A percentile compares a stretch with the other conserved stretches of the same genome.
Conservation (phyloP, 2,797 vertebrate genomes). For the Danio aesculapii region DNA sequence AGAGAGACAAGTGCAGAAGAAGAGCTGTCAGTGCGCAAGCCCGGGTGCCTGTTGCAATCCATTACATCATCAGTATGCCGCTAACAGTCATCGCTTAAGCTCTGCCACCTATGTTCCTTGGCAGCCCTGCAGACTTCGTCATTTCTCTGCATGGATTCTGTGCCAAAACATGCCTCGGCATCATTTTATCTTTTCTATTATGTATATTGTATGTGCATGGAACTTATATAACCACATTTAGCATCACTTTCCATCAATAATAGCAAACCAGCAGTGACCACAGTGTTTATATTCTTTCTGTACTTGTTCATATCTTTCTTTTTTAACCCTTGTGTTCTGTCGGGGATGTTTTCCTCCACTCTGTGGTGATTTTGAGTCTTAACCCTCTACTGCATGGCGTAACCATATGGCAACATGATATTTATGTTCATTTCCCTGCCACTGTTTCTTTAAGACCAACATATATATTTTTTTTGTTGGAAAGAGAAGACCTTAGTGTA, state of each 20-base stretch:
- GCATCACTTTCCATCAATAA: background rate
- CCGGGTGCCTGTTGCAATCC: slow-evolving; percentile 33
- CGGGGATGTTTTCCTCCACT: too few relatives aligned
- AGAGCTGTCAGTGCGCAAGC: slow-evolving; percentile 54
- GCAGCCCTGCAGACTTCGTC: slow-evolving; percentile 35
- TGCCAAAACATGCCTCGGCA: background rate
- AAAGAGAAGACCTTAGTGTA: too few relatives aligned
- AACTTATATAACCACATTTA: background rate
- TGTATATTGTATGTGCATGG: background rate
- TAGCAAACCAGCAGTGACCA: too few relatives aligned
- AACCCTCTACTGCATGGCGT: too few relatives aligned
- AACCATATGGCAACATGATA: too few relatives aligned
- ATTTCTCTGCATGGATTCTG: background rate
- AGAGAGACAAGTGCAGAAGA: slow-evolving; percentile 51
- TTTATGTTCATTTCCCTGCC: too few relatives aligned
- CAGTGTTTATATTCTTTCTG: too few relatives aligned
- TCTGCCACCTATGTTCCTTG: slow-evolving; percentile 47
- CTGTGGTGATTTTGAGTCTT: too few relatives aligned
- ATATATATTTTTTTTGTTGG: too few relatives aligned
- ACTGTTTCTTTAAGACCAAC: too few relatives aligned
- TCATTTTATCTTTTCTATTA: background rate
- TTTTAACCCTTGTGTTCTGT: too few relatives aligned
- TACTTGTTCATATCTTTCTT: too few relatives aligned
- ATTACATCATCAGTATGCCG: slow-evolving; percentile 57
- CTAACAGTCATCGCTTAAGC: slow-evolving; percentile 53